Evolutionary conservation across 2,888 invertebrate genomes (phyloP).

Genomic region (Limnephilus rhombicus): DNA sequence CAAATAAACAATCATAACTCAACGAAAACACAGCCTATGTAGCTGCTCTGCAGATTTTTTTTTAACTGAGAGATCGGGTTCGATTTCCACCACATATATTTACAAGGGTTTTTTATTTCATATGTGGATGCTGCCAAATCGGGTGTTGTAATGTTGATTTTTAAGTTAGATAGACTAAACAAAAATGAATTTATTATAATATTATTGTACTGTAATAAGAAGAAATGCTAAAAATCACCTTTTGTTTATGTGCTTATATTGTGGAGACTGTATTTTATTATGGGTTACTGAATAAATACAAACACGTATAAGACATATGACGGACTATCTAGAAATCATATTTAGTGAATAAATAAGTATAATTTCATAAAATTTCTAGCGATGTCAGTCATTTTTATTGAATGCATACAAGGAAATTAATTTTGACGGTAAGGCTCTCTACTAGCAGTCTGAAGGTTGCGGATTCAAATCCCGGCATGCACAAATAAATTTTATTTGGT

Average conservation of each 20-base stretch:
- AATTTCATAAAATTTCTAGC: background rate
- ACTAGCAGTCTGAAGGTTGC: no score
- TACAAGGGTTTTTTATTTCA: background rate
- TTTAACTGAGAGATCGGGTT: background rate
- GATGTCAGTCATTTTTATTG: background rate
- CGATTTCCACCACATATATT: background rate
- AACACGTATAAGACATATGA: background rate
- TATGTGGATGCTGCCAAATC: background rate
- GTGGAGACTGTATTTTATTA: background rate
- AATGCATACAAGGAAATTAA: background rate
- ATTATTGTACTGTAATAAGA: background rate
- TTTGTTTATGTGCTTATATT: background rate
- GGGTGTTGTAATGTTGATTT: background rate
- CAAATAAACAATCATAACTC: background rate
- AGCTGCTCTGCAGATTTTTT: background rate
- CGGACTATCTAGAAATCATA: background rate
- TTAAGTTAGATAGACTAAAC: no score
- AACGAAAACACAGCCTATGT: background rate
- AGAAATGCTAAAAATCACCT: background rate
- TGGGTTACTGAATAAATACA: background rate
- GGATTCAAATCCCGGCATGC: no score
- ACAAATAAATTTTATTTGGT: no score
- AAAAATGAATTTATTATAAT: background rate
- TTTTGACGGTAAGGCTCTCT: no score
- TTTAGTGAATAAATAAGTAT: background rate